A percentile compares a stretch with the other conserved stretches of the same genome.
phyloP scores from a whole-genome alignment of 2,888 invertebrate genomes.

The Tethea ocularis region DNA sequence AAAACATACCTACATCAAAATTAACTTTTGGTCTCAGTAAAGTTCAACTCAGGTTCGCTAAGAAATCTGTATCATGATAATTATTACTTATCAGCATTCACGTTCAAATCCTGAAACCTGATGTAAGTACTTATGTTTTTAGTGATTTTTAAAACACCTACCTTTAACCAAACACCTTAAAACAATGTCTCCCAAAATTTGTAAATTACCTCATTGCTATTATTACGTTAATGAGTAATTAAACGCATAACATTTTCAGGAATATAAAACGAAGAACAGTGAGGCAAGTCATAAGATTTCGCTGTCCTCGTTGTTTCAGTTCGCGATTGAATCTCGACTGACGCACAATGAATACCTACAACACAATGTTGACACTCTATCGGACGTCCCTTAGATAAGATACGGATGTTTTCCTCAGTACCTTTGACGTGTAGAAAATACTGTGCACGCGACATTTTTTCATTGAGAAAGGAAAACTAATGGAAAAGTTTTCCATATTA shows the following conservation, averaged over 20 bases:
- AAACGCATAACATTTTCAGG: background rate
- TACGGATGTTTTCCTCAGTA: conserved; percentile 50
- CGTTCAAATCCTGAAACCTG: too few relatives aligned
- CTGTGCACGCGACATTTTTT: conserved; percentile 13
- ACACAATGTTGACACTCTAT: conserved; percentile 56
- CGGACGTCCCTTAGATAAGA: conserved; percentile 65
- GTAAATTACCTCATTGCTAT: background rate
- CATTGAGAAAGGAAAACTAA: background rate
- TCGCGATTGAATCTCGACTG: conserved; percentile 53
- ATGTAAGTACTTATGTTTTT: too few relatives aligned
- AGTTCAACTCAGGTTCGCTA: too few relatives aligned
- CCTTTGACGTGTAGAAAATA: conserved; percentile 48
- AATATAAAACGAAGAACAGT: conserved; percentile 12
- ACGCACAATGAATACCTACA: conserved; percentile 54
- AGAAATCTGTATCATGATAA: too few relatives aligned
- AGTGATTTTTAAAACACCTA: too few relatives aligned
- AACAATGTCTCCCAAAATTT: too few relatives aligned
- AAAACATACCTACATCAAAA: too few relatives aligned
- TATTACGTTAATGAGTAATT: background rate
- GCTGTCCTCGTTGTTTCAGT: conserved; percentile 38
- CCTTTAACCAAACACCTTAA: too few relatives aligned
- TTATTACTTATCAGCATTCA: too few relatives aligned
- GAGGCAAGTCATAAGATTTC: conserved; percentile 48
- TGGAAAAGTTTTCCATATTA: background rate
- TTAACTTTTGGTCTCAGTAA: too few relatives aligned